Conservation (phyloP, 2,113 vertebrate species). For the Dissostichus mawsoni region DNA sequence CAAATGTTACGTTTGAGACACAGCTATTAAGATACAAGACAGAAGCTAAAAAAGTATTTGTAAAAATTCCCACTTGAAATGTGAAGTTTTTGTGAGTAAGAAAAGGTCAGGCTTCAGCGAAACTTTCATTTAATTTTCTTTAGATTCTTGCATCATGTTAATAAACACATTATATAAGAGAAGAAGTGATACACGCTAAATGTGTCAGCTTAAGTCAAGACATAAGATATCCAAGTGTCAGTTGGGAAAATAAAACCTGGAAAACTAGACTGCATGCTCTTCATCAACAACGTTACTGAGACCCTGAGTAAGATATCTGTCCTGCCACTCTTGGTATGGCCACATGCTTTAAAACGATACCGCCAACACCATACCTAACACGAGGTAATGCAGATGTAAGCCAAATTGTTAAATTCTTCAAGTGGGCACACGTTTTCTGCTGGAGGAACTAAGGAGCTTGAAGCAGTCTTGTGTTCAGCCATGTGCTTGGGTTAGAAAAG, state of each 20-base stretch:
- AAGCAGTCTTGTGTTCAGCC: not conserved
- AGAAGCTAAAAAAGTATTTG: not conserved
- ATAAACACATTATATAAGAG: conserved; percentile 19
- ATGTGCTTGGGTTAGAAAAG: conserved; percentile 6
- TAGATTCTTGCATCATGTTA: conserved; percentile 8
- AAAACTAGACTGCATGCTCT: conserved; percentile 17
- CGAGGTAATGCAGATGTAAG: conserved; percentile 41
- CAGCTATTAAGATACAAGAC: not conserved
- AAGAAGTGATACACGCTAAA: conserved; percentile 15
- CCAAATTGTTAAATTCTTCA: conserved; percentile 14
- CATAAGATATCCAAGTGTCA: conserved; percentile 50
- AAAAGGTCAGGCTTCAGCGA: not conserved
- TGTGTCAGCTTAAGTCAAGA: conserved; percentile 12
- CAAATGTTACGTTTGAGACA: conserved; percentile 22
- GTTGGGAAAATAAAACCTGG: conserved; percentile 47
- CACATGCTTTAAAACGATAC: not conserved
- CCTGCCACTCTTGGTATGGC: not conserved
- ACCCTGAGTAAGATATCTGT: conserved; percentile 14
- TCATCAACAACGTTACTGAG: conserved; percentile 31
- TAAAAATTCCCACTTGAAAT: not conserved
- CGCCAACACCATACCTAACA: conserved; percentile 28
- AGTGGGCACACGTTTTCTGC: not conserved
- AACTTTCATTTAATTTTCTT: not conserved
- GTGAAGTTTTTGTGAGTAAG: not conserved
- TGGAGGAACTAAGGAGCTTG: not conserved